Evolutionary conservation across 2,888 invertebrate genomes (phyloP).

Genomic region (Campoplex nolae): DNA sequence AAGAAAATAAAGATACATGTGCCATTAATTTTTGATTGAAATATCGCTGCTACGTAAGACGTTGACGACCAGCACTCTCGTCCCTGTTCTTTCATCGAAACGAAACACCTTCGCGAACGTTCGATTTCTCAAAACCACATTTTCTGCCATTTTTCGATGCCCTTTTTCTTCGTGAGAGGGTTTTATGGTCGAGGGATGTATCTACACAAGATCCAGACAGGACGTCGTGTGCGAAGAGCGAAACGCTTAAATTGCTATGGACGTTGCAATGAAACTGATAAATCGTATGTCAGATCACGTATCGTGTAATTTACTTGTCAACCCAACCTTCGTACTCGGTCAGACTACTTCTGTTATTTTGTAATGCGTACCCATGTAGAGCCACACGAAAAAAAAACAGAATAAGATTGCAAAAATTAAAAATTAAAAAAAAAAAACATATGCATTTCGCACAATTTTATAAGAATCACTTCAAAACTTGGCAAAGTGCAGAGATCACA

Average conservation of each 20-base stretch:
- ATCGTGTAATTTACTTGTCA: constrained; percentile 35
- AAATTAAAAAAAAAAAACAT: neutral
- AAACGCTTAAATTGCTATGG: constrained; percentile 56
- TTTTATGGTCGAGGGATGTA: constrained; percentile 35
- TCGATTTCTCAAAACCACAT: constrained; percentile 5
- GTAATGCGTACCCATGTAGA: neutral
- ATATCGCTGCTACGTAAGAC: constrained; percentile 62
- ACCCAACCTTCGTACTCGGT: constrained; percentile 5
- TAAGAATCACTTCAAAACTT: neutral
- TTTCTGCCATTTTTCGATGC: constrained; percentile 7
- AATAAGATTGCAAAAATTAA: neutral
- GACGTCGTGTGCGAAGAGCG: constrained; percentile 62
- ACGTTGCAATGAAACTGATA: constrained; percentile 20
- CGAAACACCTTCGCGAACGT: neutral
- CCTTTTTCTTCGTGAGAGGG: constrained; percentile 20
- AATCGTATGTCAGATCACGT: constrained; percentile 34
- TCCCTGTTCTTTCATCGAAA: constrained; percentile 17
- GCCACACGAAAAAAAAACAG: neutral
- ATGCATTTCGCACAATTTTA: neutral
- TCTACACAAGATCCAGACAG: constrained; percentile 35
- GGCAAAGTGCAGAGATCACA: neutral
- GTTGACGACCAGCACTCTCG: constrained; percentile 66
- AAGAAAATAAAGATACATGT: neutral
- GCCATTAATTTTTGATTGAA: neutral
- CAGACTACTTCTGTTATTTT: neutral